Base-by-base conservation (phyloP, 2,888 invertebrate species). In the Ennomos quercinarius region DNA sequence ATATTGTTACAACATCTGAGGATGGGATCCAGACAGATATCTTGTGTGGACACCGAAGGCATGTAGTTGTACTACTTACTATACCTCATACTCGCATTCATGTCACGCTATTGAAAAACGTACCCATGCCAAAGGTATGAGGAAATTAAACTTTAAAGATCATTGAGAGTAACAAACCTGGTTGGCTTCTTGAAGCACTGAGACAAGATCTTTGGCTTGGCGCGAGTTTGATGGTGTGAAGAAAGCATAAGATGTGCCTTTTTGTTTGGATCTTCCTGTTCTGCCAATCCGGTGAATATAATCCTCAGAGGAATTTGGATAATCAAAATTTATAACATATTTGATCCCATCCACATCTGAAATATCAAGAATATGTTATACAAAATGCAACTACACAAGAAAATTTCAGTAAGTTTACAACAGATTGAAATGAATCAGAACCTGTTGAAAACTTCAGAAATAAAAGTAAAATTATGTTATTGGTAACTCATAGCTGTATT, bases 331-430 rank as follows among this genome's bases (percentile, higher is more conserved):
- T 85, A 98, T 97, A 70, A 99, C 98, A 93, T 96, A 98, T 93
- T 98, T 98, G 80, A 99, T 98, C 83, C 98, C 98, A 86, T 98
- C 98, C 81, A 98, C 98, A 95, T 98, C 98, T 98, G 94, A 80
- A 91, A 87, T 73, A 39, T 51, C 1, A 35, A 60, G 59, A 17
- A 12, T 27, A 49, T 47, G 45, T 68, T 66, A 61, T 40, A 59
- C 12, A 45, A 40, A 51, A 41, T 47, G 44, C 27, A 8, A 49
- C 17, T 53, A 60, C 43, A 57, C 11, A 2, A 6, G 6, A 27
- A 53, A 61, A 56, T 60, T 34, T 55, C 40, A 49, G 17, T 61
- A 57, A 61, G 40, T 43, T 63, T 48, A 13, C 11, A 56, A 51
- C 48, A 53, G 47, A 43, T 56, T 47, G 36, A 0, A 40, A 49